Percentiles rank a stretch among this genome's conserved stretches.
phyloP scores from a whole-genome alignment of 2,888 invertebrate species.

The Diabrotica balteata region DNA sequence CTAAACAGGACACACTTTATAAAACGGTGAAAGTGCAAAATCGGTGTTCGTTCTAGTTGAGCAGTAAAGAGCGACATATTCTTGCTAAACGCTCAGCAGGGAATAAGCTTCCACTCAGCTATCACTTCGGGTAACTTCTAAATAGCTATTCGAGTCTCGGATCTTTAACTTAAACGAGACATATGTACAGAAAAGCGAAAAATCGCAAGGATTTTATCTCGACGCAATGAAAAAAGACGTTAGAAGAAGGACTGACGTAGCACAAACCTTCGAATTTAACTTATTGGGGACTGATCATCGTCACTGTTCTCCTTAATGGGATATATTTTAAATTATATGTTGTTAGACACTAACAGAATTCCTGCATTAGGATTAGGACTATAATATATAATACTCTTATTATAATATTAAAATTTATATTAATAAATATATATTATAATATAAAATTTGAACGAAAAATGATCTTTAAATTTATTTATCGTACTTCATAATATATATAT shows the following conservation, averaged over 20 bases:
- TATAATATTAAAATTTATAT: too few species aligned
- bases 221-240: not conserved
- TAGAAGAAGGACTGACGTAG: not conserved
- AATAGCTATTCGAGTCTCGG: constrained; percentile 37
- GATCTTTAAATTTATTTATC: too few species aligned
- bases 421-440: too few species aligned
- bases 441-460: too few species aligned
- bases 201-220: not conserved
- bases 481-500: too few species aligned
- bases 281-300: not conserved
- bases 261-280: not conserved
- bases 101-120: constrained; percentile 41
- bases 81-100: constrained; percentile 44
- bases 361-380: too few species aligned
- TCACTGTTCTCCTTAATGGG: too few species aligned
- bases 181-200: constrained; percentile 19
- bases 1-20: not conserved
- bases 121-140: constrained; percentile 41
- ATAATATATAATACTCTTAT: too few species aligned
- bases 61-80: constrained; percentile 15
- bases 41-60: constrained; percentile 17
- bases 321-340: too few species aligned
- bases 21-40: constrained; percentile 17
- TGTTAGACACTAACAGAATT: too few species aligned
- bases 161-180: constrained; percentile 33